These are phyloP conservation scores for Allacma fusca DNA, from an alignment of 2,888 invertebrate species.

Conservation along the genomic window DNA sequence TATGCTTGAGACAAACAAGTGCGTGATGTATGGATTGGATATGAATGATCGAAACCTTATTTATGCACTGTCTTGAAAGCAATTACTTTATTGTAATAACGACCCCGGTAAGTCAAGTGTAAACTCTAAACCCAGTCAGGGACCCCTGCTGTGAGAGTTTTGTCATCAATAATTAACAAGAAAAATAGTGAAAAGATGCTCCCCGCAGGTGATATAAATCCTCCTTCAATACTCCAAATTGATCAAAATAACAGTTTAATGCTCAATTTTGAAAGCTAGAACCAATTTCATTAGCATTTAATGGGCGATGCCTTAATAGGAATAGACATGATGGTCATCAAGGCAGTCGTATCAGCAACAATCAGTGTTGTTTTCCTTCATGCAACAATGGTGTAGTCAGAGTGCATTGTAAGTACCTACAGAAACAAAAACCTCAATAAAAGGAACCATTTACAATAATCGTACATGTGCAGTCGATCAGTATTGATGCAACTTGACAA, in stretches of 20 bases:
- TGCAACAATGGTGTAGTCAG: neutral
- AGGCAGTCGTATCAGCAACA: neutral
- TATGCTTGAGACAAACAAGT: neutral
- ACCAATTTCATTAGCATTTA: constrained; percentile 23
- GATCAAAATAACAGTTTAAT: constrained; percentile 18
- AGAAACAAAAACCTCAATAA: too few relatives aligned
- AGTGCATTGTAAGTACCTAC: too few relatives aligned
- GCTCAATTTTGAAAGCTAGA: constrained; percentile 23
- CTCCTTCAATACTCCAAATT: neutral
- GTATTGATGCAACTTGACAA: too few relatives aligned
- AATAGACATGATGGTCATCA: neutral
- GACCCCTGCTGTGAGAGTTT: constrained; percentile 25
- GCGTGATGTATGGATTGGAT: neutral
- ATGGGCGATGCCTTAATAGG: constrained; percentile 17
- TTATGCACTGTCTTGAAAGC: neutral
- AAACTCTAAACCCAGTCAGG: neutral
- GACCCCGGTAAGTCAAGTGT: neutral
- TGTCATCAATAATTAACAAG: constrained; percentile 30
- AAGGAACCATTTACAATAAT: too few relatives aligned
- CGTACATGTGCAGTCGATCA: too few relatives aligned
- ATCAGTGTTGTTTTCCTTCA: neutral
- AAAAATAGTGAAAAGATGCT: constrained; percentile 23
- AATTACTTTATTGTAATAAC: constrained; percentile 1
- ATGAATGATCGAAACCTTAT: neutral
- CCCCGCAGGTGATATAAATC: neutral